These are phyloP conservation scores for Synanthedon myopaeformis DNA, from an alignment of 2,888 invertebrate genomes.

Conservation along the genomic window DNA sequence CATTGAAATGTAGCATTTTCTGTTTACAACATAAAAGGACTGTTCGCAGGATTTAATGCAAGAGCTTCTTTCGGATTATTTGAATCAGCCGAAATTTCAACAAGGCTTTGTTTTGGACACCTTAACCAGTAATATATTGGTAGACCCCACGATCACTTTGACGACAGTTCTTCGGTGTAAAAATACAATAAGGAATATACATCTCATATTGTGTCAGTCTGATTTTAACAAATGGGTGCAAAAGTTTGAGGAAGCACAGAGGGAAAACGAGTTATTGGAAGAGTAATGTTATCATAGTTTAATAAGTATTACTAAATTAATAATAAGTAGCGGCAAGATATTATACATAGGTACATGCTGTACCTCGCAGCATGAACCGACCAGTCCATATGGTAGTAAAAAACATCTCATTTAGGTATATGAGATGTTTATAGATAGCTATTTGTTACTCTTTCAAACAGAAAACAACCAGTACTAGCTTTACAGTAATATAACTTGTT, in stretches of 20 bases:
- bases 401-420: too few species aligned
- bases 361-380: too few species aligned
- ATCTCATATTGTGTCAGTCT: conserved; percentile 48
- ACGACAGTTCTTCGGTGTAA: conserved; percentile 48
- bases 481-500: too few species aligned
- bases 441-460: too few species aligned
- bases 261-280: conserved; percentile 31
- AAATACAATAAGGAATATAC: conserved; percentile 36
- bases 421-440: too few species aligned
- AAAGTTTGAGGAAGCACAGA: conserved; percentile 37
- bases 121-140: conserved; percentile 42
- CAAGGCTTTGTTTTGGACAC: conserved; percentile 50
- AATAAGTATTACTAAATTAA: too few species aligned
- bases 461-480: too few species aligned
- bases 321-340: too few species aligned
- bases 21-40: background rate
- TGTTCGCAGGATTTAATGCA: conserved; percentile 40
- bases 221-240: conserved; percentile 51
- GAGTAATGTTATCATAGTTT: conserved; percentile 26
- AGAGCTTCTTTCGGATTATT: conserved; percentile 43
- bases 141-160: conserved; percentile 33
- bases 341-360: too few species aligned
- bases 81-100: conserved; percentile 32
- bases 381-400: too few species aligned
- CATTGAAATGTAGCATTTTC: too few species aligned